Percentiles rank a stretch among this genome's conserved stretches.
These are phyloP conservation scores for Tachina fera DNA, from an alignment of 2,888 invertebrate species.

Conservation along the genomic window DNA sequence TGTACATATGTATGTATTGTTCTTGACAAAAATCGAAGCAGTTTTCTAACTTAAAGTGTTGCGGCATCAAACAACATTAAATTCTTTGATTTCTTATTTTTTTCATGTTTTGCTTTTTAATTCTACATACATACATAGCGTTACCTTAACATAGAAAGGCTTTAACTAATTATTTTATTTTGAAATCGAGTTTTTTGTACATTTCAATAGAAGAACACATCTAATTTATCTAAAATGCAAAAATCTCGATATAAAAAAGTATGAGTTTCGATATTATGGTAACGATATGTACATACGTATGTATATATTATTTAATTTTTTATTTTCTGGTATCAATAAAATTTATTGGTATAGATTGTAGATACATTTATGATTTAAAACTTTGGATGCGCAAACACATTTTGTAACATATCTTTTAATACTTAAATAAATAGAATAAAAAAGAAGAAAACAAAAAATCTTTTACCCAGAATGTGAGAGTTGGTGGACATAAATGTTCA, in stretches of 20 bases:
- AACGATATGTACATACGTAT: background rate
- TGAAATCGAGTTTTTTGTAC: too few relatives aligned
- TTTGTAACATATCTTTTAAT: conserved; percentile 1
- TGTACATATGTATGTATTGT: background rate
- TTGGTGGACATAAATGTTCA: too few relatives aligned
- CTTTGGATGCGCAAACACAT: conserved; percentile 61
- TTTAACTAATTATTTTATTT: too few relatives aligned
- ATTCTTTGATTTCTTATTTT: background rate
- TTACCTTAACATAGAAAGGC: too few relatives aligned
- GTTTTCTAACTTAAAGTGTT: background rate
- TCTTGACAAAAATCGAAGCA: background rate
- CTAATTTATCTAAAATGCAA: too few relatives aligned
- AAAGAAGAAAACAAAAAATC: background rate
- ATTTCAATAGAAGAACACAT: too few relatives aligned
- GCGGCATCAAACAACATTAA: background rate
- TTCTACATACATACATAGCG: too few relatives aligned
- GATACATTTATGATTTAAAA: conserved; percentile 36
- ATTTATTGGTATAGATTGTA: background rate
- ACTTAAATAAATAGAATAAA: conserved; percentile 3
- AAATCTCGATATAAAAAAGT: conserved; percentile 26
- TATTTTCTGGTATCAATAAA: conserved; percentile 28
- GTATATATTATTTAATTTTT: conserved; percentile 48
- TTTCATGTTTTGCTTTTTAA: background rate
- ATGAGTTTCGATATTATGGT: conserved; percentile 33
- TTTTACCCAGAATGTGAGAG: background rate